These are phyloP conservation scores for Agrotis exclamationis DNA, from an alignment of 2,888 invertebrate genomes.

Conservation along the genomic window DNA sequence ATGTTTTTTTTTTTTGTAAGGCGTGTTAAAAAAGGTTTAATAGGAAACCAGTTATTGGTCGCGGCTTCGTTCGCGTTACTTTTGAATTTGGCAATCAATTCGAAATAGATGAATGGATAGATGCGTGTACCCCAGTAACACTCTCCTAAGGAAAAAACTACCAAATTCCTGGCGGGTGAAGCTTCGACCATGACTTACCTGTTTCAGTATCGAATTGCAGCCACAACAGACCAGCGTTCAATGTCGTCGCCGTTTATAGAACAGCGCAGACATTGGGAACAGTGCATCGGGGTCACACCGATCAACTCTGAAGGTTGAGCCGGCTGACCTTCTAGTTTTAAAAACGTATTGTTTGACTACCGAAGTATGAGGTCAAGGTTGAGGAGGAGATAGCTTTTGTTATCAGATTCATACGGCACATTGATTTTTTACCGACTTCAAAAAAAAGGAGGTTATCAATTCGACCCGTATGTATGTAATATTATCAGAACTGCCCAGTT, in stretches of 20 bases:
- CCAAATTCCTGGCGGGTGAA: too few species aligned
- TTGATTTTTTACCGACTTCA: too few species aligned
- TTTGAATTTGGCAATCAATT: too few species aligned
- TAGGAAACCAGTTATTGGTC: too few species aligned
- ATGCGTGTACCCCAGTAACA: too few species aligned
- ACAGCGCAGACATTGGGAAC: conserved; percentile 27
- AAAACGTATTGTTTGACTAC: conserved; percentile 31
- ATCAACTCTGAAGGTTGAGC: conserved; percentile 36
- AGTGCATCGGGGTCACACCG: conserved; percentile 29
- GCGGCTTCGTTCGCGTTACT: too few species aligned
- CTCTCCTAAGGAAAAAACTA: too few species aligned
- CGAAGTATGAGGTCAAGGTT: not conserved
- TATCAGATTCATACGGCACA: not conserved
- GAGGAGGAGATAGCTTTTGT: conserved; percentile 8
- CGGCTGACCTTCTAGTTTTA: conserved; percentile 36
- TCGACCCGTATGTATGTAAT: too few species aligned
- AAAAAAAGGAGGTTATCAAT: too few species aligned
- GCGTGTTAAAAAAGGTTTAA: not conserved
- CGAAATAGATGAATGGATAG: too few species aligned
- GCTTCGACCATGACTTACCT: too few species aligned
- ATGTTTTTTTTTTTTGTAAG: not conserved
- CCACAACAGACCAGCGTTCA: conserved; percentile 24
- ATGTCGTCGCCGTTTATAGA: conserved; percentile 40
- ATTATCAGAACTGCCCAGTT: too few species aligned
- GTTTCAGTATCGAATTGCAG: conserved; percentile 9